phyloP scores from a whole-genome alignment of 2,888 invertebrate species.

The Campoplex capitator region DNA sequence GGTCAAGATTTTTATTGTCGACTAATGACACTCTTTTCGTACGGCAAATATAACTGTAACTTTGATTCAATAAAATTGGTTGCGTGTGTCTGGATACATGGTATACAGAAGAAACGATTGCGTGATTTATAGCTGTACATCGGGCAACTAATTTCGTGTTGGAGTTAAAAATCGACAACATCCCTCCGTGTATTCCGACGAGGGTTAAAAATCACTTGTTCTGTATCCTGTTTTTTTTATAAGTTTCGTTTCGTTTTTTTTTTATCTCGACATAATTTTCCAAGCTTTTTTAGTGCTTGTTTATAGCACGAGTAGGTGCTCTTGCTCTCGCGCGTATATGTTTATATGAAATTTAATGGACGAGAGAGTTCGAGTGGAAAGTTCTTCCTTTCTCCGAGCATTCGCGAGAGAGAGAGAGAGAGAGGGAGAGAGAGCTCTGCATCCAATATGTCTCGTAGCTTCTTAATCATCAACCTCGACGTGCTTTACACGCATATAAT shows the following conservation, averaged over 20 bases:
- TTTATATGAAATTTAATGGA: slow-evolving; percentile 31
- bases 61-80: neutral
- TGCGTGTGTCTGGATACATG: neutral
- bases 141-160: neutral
- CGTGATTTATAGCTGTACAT: neutral
- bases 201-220: neutral
- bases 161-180: neutral
- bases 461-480: slow-evolving; percentile 47
- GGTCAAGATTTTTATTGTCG: too few species aligned
- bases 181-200: neutral
- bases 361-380: slow-evolving; percentile 49
- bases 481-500: slow-evolving; percentile 6
- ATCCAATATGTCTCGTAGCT: slow-evolving; percentile 49
- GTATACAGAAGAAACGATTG: neutral
- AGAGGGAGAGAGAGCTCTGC: neutral
- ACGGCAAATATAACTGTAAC: neutral
- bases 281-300: slow-evolving; percentile 3
- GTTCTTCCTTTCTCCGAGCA: slow-evolving; percentile 43
- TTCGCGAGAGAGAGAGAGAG: slow-evolving; percentile 9
- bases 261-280: neutral
- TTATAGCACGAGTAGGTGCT: slow-evolving; percentile 6
- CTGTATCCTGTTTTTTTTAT: neutral
- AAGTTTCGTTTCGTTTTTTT: neutral
- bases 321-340: neutral
- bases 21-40: too few species aligned